phyloP scores from a whole-genome alignment of 2,113 vertebrate species.

The Apistogramma diplotaenia region DNA sequence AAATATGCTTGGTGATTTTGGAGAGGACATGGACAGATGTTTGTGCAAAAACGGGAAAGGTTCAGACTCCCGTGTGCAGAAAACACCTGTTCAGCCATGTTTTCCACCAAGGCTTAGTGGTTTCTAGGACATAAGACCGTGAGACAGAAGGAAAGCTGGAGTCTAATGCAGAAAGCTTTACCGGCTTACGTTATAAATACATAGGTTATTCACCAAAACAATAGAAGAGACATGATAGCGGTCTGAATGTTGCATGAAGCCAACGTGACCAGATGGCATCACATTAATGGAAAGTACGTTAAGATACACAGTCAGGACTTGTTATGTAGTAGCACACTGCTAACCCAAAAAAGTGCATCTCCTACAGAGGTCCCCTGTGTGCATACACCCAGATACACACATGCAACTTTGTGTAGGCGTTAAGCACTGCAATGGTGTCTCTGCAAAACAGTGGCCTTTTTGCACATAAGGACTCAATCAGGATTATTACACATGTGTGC shows the following conservation, averaged over 20 bases:
- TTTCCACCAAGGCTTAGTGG: background rate
- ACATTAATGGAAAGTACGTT: background rate
- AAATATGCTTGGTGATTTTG: too few relatives aligned
- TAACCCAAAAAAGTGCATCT: background rate
- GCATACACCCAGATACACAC: background rate
- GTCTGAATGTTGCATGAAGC: background rate
- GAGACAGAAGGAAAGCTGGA: background rate
- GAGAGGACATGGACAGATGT: background rate
- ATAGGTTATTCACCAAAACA: background rate
- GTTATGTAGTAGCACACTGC: background rate
- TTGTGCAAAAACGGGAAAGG: background rate
- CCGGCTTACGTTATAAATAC: background rate
- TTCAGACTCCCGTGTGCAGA: background rate
- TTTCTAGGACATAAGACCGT: background rate
- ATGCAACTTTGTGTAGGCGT: conserved; percentile 21
- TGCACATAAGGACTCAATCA: conserved; percentile 79
- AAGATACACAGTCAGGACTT: background rate
- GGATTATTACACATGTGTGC: conserved; percentile 48
- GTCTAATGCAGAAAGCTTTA: background rate
- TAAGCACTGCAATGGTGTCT: conserved; percentile 53
- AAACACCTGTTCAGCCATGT: background rate
- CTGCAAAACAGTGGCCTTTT: conserved; percentile 71
- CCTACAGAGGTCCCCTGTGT: background rate
- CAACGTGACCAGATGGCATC: background rate
- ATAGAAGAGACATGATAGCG: background rate